phyloP scores from a whole-genome alignment of 1,140 invertebrate species.

The Mizuhopecten yessoensis region DNA sequence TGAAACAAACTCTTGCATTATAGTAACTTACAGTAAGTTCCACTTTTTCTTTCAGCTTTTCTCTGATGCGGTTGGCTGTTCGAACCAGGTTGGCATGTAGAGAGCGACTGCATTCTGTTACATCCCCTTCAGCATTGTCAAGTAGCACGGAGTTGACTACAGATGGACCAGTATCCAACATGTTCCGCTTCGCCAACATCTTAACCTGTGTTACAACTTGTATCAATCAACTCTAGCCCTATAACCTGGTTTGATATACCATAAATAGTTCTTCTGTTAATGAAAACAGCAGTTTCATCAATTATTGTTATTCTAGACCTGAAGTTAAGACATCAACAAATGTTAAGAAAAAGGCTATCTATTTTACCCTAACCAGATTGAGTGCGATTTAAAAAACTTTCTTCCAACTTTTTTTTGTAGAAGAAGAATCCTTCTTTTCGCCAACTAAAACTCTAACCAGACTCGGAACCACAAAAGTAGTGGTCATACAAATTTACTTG shows the following conservation, averaged over 20 bases:
- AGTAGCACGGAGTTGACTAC: neutral
- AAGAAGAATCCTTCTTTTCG: too few species aligned
- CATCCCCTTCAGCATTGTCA: neutral
- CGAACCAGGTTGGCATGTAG: neutral
- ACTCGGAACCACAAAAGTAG: too few species aligned
- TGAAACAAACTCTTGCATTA: neutral
- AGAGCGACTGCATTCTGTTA: neutral
- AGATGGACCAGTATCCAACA: neutral
- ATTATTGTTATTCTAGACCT: too few species aligned
- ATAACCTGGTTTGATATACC: neutral
- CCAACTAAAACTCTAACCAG: too few species aligned
- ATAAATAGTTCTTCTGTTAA: too few species aligned
- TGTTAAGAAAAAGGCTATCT: too few species aligned
- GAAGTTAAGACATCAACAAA: too few species aligned
- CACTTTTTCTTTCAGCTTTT: slow-evolving; percentile 4
- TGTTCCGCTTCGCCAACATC: neutral
- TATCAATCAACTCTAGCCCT: neutral
- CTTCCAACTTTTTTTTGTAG: too few species aligned
- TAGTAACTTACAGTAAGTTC: neutral
- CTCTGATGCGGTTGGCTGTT: slow-evolving; percentile 1
- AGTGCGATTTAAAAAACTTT: too few species aligned
- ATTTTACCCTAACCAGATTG: too few species aligned
- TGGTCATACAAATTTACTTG: too few species aligned
- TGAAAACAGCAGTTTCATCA: too few species aligned
- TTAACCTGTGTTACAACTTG: neutral